Conservation (phyloP, 2,113 vertebrate genomes). For the Melanerpes formicivorus region DNA sequence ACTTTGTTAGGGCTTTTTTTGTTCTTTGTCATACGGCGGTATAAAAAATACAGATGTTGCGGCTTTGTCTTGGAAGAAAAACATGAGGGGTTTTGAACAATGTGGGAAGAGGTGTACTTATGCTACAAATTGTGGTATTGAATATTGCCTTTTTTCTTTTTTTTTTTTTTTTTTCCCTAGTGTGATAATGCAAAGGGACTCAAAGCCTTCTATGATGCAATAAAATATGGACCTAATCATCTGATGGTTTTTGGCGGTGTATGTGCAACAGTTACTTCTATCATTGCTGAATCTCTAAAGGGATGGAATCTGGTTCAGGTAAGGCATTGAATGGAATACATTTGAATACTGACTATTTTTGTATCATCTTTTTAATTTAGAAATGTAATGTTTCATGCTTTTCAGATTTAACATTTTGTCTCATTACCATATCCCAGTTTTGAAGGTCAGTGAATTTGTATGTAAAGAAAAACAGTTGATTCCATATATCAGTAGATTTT, state of each 20-base stretch:
- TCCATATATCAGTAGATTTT: neutral
- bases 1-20: neutral
- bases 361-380: neutral
- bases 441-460: neutral
- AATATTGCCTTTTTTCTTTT: neutral
- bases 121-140: neutral
- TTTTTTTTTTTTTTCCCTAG: conserved; percentile 64
- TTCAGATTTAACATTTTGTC: neutral
- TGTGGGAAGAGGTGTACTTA: rapidly evolving
- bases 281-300: conserved; percentile 96
- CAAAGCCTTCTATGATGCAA: conserved; percentile 98
- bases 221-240: conserved; percentile 97
- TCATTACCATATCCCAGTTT: neutral
- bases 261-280: conserved; percentile 96
- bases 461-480: neutral
- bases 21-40: neutral
- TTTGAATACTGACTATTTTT: neutral
- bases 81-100: neutral
- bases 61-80: neutral
- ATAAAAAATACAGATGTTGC: neutral
- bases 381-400: neutral
- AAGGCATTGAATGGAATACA: conserved; percentile 55
- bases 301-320: conserved; percentile 99
- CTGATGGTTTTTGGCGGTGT: conserved; percentile 99
- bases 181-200: conserved; percentile 98